Evolutionary conservation across 2,797 vertebrate genomes (phyloP).

Genomic region (Xerus rutilus): DNA sequence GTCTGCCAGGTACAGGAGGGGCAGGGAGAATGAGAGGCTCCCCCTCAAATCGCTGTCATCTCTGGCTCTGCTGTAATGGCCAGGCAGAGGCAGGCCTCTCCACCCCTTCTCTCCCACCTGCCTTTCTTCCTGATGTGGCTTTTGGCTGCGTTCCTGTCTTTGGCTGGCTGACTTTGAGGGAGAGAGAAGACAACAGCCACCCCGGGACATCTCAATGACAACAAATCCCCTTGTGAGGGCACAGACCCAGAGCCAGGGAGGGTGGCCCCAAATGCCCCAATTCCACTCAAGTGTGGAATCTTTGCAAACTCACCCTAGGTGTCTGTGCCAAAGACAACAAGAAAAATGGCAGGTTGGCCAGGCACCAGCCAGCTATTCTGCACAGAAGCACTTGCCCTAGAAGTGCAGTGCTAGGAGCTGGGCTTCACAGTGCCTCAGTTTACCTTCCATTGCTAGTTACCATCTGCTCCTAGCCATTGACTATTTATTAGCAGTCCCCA

Average conservation of each 20-base stretch:
- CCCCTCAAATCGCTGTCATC: conserved; percentile 72
- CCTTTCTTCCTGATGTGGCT: conserved; percentile 7
- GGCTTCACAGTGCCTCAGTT: neutral
- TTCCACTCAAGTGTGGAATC: neutral
- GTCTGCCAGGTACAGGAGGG: conserved; percentile 78
- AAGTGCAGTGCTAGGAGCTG: neutral
- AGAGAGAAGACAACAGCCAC: conserved; percentile 33
- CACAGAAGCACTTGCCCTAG: neutral
- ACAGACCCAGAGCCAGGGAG: neutral
- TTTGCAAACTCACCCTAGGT: neutral
- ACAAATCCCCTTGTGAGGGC: neutral
- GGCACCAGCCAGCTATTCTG: neutral
- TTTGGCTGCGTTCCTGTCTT: neutral
- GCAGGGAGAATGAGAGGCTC: conserved; percentile 79
- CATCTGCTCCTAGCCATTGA: neutral
- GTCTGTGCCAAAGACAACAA: neutral
- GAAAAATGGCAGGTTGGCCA: neutral
- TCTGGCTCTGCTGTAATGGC: neutral
- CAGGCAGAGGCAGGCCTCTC: neutral
- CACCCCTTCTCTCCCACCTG: neutral
- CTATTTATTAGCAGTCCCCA: neutral
- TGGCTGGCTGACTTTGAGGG: neutral
- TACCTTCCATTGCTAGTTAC: neutral
- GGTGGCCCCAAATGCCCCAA: neutral
- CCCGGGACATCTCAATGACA: neutral